Base-by-base conservation (phyloP, 1,140 invertebrate species). In the Melitaea cinxia region DNA sequence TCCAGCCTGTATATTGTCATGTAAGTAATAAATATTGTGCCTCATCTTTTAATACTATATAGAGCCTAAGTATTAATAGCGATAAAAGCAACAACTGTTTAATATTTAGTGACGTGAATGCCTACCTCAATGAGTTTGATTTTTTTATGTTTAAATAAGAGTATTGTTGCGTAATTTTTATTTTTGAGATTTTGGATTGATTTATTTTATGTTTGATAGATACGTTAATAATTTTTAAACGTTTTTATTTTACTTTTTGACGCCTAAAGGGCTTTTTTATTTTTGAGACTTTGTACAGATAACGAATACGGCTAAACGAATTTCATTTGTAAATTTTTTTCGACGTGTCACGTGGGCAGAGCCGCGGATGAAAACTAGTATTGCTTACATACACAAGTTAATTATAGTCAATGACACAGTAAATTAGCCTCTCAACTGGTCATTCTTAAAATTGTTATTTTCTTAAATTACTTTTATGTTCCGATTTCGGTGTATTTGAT, bases 351-450 rank as follows among this genome's bases (percentile, higher is more conserved):
- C 47, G 47, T 50, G 4, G 47, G 21, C 47, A 19, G 17, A 50
- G 47, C 21, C 47, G 21, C 47, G 47, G 47, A 2, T 49, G 45
- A 49, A 49, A 49, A 49, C 19, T 49, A 49, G 19, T 50, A 24
- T 50, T 39, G 37, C 37, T 39, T 50, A 23, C 4, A 50, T 50
- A 50, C 47, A 50, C 47, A 50, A 50, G 15, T 21, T 24, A 50
- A 50, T 50, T 50, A 50, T 50, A 50, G 47, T 50, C 47, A 50
- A 50, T 50, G 47, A 50, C 21, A 24, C 47, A 23, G 5, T 52
- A 52, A 52, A 52, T 52, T n/a, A 26, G 21, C 19, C 49, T 52
- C 49, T 52, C 5, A 23, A 52, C 7, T 19, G 5, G 42, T 45
- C 42, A 12, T 21, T 45, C 15, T 45, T 45, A 45, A 45, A 45